Percentiles rank a stretch among this genome's conserved stretches.
Evolutionary conservation across 2,113 vertebrate genomes (phyloP).

Genomic region (Hoplias malabaricus): DNA sequence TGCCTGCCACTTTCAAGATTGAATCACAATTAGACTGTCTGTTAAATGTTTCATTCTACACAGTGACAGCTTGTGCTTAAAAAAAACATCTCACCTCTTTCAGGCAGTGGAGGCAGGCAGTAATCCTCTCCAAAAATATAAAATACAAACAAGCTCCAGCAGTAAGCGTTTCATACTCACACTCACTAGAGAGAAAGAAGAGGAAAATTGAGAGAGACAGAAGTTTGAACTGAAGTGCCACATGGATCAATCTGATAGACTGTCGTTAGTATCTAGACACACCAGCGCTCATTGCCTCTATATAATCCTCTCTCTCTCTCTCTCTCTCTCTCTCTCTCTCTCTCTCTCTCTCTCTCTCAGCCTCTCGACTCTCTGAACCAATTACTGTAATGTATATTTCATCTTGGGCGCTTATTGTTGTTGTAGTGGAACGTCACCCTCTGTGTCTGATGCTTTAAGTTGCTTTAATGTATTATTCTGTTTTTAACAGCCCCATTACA

Average conservation of each 20-base stretch:
- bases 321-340: neutral
- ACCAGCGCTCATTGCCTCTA: no score
- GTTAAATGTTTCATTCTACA: neutral
- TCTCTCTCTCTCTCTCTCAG: conserved; percentile 26
- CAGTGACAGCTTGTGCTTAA: neutral
- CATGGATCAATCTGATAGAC: conserved; percentile 46
- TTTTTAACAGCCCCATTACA: conserved; percentile 64
- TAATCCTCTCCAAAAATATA: neutral
- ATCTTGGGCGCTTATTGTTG: conserved; percentile 65
- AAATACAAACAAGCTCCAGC: conserved; percentile 8
- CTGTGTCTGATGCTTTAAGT: conserved; percentile 57
- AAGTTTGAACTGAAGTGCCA: conserved; percentile 38
- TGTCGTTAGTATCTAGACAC: conserved; percentile 48
- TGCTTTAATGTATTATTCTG: conserved; percentile 73
- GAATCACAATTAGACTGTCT: neutral
- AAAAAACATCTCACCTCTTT: conserved; percentile 1
- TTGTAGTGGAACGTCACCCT: conserved; percentile 58
- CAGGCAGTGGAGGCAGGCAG: neutral
- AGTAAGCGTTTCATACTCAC: neutral
- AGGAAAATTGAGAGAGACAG: conserved; percentile 11
- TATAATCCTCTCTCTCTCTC: no score
- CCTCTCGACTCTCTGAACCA: conserved; percentile 56
- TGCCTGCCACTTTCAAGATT: neutral
- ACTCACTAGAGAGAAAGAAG: neutral
- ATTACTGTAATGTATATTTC: conserved; percentile 71